Evolutionary conservation across 1,140 invertebrate genomes (phyloP).

Genomic region (Propsilocerus akamusi): DNA sequence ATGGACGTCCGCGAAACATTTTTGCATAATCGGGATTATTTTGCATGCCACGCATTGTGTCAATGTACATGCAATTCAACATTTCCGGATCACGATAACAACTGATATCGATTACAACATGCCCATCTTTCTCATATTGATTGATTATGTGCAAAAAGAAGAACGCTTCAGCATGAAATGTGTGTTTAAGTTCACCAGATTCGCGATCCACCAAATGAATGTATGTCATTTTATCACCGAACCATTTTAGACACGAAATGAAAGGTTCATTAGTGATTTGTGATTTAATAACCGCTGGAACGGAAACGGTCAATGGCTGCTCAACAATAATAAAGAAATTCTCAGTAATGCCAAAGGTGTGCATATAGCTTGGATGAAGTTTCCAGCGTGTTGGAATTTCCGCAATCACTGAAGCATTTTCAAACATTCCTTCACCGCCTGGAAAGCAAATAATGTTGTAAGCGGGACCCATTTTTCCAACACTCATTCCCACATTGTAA

Average conservation of each 20-base stretch:
- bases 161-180: constrained; percentile 49
- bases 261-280: constrained; percentile 43
- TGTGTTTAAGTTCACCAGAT: constrained; percentile 34
- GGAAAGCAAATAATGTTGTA: constrained; percentile 58
- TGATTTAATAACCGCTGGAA: constrained; percentile 32
- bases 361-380: constrained; percentile 68
- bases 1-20: constrained; percentile 55
- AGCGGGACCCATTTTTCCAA: constrained; percentile 41
- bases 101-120: constrained; percentile 60
- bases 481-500: constrained; percentile 57
- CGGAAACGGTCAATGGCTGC: constrained; percentile 55
- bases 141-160: constrained; percentile 85
- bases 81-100: constrained; percentile 63
- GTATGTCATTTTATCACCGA: constrained; percentile 50
- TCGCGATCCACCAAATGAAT: constrained; percentile 49
- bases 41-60: constrained; percentile 60
- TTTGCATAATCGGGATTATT: constrained; percentile 58
- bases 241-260: constrained; percentile 44
- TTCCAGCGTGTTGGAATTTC: constrained; percentile 50
- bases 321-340: constrained; percentile 72
- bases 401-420: constrained; percentile 45
- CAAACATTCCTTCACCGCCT: constrained; percentile 40
- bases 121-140: constrained; percentile 54
- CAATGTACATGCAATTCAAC: constrained; percentile 69
- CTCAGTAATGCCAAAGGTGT: constrained; percentile 72